Evolutionary conservation across 2,888 invertebrate genomes (phyloP), one percentile per base, ranked within the genome.

Genomic region (Thelaira solivaga): DNA sequence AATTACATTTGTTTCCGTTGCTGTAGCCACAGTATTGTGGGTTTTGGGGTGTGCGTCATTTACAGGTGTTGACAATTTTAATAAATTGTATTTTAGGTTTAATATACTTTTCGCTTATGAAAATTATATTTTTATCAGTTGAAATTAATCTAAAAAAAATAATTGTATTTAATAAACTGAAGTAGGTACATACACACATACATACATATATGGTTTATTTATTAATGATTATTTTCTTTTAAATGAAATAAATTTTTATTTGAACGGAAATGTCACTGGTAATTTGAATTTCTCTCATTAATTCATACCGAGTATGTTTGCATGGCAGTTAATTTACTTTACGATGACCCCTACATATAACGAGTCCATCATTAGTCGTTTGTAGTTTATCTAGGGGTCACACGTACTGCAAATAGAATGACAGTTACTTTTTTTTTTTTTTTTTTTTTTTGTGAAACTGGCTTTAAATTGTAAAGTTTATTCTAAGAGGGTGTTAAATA

Each of bases 21-120:
- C 39, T 29, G 49, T 22, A 16, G 20, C 18, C 41, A 4, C 26
- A 5, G 6, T 18, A n/a, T 34, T n/a, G 22, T 22, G 7, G 13
- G 3, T 1, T 6, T 16, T 18, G 4, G 7, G 8, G 22, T 11
- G 20, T 73, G 36, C 65, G 55, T 55, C 47, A 26, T 36, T 68
- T 74, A 74, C 78, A 74, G 69, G 78, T 78, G 78, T 78, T 78
- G 78, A 78, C 74, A 78, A 61, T 74, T 74, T 78, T 78, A 71
- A 78, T 78, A 78, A 78, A 74, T 78, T 74, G 65, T 61, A 55
- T 74, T 73, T 57, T 67, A 72, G 55, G 55, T 55, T 43, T 61
- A 22, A 16, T 34, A 16, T 47, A 24, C 13, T 49, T 16, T 24
- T 59, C 10, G 6, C 24, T 7, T 24, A 26, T 34, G 34, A 43